Conservation (phyloP, 1,140 invertebrate genomes). For the Bombyx mori region ASM3026992v2 NC_085116.1:11171501-11172000, state of each 20-base stretch:
- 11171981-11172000: constrained; percentile 1
- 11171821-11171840: constrained; percentile 58
- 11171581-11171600: constrained; percentile 30
- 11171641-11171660: no score
- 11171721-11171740: constrained; percentile 5
- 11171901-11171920: constrained; percentile 26
- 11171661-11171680: no score
- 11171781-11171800: constrained; percentile 34
- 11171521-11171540: constrained; percentile 16
- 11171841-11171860: constrained; percentile 60
- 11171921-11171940: constrained; percentile 7
- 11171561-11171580: constrained; percentile 19
- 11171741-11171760: constrained; percentile 22
- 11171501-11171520: constrained; percentile 41
- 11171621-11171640: not conserved
- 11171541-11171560: constrained; percentile 44
- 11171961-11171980: no score
- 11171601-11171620: constrained; percentile 16
- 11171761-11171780: constrained; percentile 40
- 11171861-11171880: constrained; percentile 34
- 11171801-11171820: constrained; percentile 43
- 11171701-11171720: constrained; percentile 9
- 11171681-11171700: constrained; percentile 14
- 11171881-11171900: constrained; percentile 45
- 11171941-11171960: not conserved